A percentile compares a stretch with the other conserved stretches of the same genome.
phyloP scores from a whole-genome alignment of 2,888 invertebrate species.

The Chouioia cunea region DNA sequence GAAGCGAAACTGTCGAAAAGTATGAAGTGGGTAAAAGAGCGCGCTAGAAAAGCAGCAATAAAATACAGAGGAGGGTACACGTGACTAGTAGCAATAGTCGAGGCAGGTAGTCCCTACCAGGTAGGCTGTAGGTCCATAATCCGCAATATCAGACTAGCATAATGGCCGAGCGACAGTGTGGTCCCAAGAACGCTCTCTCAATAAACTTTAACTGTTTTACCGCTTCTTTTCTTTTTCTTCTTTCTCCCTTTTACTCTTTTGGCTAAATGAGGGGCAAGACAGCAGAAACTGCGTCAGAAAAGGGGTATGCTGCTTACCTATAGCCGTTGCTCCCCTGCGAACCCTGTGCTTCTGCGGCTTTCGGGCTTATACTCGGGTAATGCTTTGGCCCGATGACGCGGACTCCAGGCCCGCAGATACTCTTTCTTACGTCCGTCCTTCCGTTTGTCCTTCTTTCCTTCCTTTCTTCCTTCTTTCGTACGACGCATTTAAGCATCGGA shows the following conservation, averaged over 20 bases:
- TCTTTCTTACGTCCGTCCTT: conserved; percentile 18
- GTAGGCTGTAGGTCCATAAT: conserved; percentile 21
- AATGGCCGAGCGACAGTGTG: conserved; percentile 52
- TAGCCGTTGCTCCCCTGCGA: conserved; percentile 18
- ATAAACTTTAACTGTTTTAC: conserved; percentile 53
- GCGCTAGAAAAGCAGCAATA: not conserved
- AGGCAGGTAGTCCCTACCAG: not conserved
- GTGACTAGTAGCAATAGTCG: not conserved
- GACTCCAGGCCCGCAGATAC: not conserved
- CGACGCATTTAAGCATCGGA: conserved; percentile 19
- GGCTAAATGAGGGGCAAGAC: conserved; percentile 36
- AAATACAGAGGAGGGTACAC: no score
- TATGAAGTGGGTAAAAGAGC: not conserved
- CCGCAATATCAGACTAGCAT: conserved; percentile 25
- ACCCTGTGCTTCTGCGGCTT: conserved; percentile 25
- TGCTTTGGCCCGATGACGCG: conserved; percentile 46
- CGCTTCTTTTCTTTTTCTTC: conserved; percentile 2
- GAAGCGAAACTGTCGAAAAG: not conserved
- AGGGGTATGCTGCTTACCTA: conserved; percentile 11
- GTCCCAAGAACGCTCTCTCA: no score
- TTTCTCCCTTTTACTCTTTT: not conserved
- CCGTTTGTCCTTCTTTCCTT: conserved; percentile 18
- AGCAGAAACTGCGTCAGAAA: conserved; percentile 22
- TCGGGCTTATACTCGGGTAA: conserved; percentile 48
- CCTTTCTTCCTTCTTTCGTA: conserved; percentile 24